phyloP scores from a whole-genome alignment of 2,888 invertebrate genomes.

The Dione juno region DNA sequence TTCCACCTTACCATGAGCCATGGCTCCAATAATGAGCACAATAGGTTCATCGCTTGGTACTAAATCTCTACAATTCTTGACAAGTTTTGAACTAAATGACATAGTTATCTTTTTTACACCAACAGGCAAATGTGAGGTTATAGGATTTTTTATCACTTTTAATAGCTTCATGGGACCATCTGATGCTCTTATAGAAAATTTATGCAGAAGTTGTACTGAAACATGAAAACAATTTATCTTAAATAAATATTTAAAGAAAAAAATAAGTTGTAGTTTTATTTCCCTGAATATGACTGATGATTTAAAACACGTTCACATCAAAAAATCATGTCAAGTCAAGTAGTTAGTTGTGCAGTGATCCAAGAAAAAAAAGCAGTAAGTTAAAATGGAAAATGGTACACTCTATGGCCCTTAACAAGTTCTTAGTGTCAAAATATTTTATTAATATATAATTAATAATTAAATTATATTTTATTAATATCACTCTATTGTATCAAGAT shows the following conservation, averaged over 20 bases:
- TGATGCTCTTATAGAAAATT: conserved; percentile 95
- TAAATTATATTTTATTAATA: not conserved
- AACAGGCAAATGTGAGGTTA: conserved; percentile 96
- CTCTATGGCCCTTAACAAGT: no score
- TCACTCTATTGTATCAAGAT: not conserved
- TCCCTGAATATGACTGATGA: no score
- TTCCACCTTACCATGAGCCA: conserved; percentile 97
- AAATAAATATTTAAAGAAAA: conserved; percentile 18
- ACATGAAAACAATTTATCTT: conserved; percentile 48
- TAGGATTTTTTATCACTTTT: conserved; percentile 98
- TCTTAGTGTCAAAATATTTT: not conserved
- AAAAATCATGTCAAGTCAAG: no score
- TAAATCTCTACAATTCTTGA: conserved; percentile 87
- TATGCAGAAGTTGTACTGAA: conserved; percentile 97
- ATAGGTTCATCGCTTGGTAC: conserved; percentile 92
- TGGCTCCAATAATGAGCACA: conserved; percentile 96
- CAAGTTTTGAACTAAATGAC: conserved; percentile 92
- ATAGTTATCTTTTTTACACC: conserved; percentile 95
- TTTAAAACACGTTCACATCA: no score
- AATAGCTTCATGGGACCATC: conserved; percentile 94
- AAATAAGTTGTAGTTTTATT: no score
- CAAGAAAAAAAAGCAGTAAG: not conserved
- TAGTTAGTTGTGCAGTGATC: not conserved
- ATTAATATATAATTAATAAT: not conserved
- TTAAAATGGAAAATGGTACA: not conserved